Percentiles rank a stretch among this genome's conserved stretches.
These are phyloP conservation scores for Toxonevra muliebris DNA, from an alignment of 2,888 invertebrate genomes.

Conservation along the genomic window DNA sequence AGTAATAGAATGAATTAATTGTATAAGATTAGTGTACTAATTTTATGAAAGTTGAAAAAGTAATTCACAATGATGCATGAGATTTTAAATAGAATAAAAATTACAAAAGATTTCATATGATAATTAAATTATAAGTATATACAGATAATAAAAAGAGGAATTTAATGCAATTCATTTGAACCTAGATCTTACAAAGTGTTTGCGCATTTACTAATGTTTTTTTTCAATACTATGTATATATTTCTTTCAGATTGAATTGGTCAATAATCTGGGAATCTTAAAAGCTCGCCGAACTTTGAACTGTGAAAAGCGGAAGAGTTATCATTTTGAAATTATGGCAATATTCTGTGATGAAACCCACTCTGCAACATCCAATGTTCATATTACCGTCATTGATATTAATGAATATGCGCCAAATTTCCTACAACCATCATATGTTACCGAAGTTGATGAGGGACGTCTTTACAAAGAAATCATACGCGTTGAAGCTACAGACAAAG, in stretches of 20 bases:
- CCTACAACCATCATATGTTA: conserved; percentile 88
- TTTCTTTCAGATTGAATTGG: conserved; percentile 76
- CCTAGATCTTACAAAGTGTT: no score
- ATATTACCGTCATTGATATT: conserved; percentile 94
- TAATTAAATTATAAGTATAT: no score
- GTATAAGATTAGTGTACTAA: no score
- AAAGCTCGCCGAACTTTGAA: conserved; percentile 85
- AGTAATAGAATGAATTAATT: no score
- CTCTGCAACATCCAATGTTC: conserved; percentile 89
- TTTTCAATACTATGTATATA: no score
- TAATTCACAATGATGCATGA: no score
- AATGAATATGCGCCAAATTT: conserved; percentile 96
- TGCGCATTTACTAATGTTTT: conserved; percentile 1
- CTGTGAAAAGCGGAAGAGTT: conserved; percentile 92
- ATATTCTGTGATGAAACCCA: conserved; percentile 89
- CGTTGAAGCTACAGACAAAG: conserved; percentile 91
- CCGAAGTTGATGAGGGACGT: conserved; percentile 86
- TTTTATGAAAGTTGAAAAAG: no score
- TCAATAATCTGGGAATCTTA: conserved; percentile 81
- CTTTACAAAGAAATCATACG: conserved; percentile 89
- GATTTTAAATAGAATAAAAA: no score
- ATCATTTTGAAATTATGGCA: conserved; percentile 95
- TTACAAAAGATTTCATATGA: no score
- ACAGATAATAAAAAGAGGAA: no score
- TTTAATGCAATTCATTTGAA: no score